These are phyloP conservation scores for Zoanthus gigantus DNA, from an alignment of 92 coral and sea anemone species.

Conservation along the genomic window DNA sequence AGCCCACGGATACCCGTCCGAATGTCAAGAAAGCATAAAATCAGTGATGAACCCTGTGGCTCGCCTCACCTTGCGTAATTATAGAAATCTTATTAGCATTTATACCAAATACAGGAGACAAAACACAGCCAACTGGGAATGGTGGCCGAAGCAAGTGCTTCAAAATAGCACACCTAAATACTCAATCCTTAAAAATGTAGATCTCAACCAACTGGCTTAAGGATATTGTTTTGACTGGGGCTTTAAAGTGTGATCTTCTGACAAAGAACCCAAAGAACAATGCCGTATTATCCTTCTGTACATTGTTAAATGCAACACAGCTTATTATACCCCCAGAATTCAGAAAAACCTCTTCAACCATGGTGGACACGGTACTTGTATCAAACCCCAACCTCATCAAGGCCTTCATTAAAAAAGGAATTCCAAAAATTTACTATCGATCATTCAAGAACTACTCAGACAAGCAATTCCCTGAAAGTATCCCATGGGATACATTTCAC, in stretches of 20 bases:
- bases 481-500: constrained; percentile 16
- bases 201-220: neutral
- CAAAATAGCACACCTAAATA: neutral
- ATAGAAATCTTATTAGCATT: neutral
- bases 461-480: neutral
- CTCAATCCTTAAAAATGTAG: neutral
- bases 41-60: neutral
- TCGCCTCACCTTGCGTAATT: neutral
- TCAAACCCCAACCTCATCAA: constrained; percentile 30
- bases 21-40: neutral
- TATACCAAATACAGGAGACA: neutral
- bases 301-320: constrained; percentile 39
- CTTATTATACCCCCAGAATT: constrained; percentile 7
- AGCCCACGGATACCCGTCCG: constrained; percentile 3
- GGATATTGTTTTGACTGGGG: neutral
- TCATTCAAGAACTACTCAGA: neutral
- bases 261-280: constrained; percentile 20
- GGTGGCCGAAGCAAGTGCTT: neutral
- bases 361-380: constrained; percentile 26
- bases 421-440: neutral
- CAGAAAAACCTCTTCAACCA: constrained; percentile 24
- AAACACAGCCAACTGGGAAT: neutral
- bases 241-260: neutral
- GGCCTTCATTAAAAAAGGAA: neutral
- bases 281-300: constrained; percentile 36